Evolutionary conservation across 2,888 invertebrate genomes (phyloP), one percentile per base, ranked within the genome.

Genomic region (Beris chalybata): DNA sequence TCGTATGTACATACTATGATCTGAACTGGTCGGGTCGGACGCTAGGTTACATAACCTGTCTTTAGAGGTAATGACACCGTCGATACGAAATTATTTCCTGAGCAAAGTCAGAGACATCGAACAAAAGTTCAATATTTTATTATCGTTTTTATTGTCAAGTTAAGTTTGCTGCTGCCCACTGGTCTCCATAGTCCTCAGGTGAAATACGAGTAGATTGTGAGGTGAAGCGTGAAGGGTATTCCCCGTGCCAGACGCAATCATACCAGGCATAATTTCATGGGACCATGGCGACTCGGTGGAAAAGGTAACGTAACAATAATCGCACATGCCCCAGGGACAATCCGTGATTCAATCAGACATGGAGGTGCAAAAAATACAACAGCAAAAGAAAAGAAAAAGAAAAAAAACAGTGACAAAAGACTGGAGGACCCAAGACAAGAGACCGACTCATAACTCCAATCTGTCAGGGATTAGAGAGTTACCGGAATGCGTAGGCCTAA

Each of bases 401-500:
- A 22, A 22, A 22, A 22, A 30, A n/a, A 22, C 44, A 15, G 50
- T 48, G 32, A 44, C 56, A 38, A 22, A 11, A 44, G 31, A 54
- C 32, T n/a, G 32, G 31, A 38, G 54, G 54, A 15, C 15, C 52
- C 12, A 52, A 29, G 52, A n/a, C 22, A 54, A 4, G 29, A 53
- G 54, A 32, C 54, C 54, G 15, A 56, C 4, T 12, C 59, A 48
- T 48, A 59, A 31, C 59, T 59, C 32, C 59, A 30, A 50, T 59
- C 59, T 31, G 59, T 59, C 59, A 50, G 32, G 48, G 59, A 50
- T 50, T 59, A 59, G 59, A 48, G 59, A 59, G 63, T 48, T 44
- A 45, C 52, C 22, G 30, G 52, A 44, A 43, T 44, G 44, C 53
- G 63, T 63, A 30, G 63, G 63, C 63, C 53, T 63, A 63, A 63